These are phyloP conservation scores for Gymnocypris eckloni DNA, from an alignment of 2,797 vertebrate species.

Conservation along the genomic window DNA sequence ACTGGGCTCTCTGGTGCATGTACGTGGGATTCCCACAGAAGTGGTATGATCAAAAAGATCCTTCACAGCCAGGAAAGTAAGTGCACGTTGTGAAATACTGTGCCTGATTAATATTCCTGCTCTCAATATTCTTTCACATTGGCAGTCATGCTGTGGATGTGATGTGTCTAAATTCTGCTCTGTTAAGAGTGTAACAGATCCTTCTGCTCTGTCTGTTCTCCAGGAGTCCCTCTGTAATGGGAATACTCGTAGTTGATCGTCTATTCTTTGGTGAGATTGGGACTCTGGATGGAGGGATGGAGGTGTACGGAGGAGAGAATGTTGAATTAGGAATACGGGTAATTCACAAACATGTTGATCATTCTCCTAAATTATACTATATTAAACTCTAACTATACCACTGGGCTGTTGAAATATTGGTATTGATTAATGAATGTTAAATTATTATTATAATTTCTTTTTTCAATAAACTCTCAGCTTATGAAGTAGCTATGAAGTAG, in stretches of 20 bases:
- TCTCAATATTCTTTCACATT: too few species aligned
- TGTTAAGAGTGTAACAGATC: not conserved
- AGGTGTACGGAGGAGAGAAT: slow-evolving; percentile 84
- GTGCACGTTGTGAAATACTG: slow-evolving; percentile 48
- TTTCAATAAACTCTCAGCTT: too few species aligned
- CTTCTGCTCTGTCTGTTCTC: not conserved
- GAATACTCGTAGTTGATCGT: slow-evolving; percentile 80
- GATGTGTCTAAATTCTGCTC: too few species aligned
- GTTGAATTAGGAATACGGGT: slow-evolving; percentile 84
- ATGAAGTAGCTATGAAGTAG: too few species aligned
- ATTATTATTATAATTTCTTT: too few species aligned
- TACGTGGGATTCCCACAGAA: slow-evolving; percentile 73
- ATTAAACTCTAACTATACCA: not conserved
- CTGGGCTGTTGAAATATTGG: too few species aligned
- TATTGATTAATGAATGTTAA: too few species aligned
- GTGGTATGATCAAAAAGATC: slow-evolving; percentile 75
- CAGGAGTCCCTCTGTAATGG: slow-evolving; percentile 83
- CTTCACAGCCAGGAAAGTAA: slow-evolving; percentile 77
- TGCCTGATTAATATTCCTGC: too few species aligned
- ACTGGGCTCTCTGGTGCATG: slow-evolving; percentile 82
- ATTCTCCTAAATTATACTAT: too few species aligned
- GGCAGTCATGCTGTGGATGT: too few species aligned
- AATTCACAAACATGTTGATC: not conserved
- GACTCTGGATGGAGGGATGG: slow-evolving; percentile 80
- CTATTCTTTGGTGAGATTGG: slow-evolving; percentile 81